Conservation (phyloP, 2,888 invertebrate species). For the Dasypolia templi region DNA sequence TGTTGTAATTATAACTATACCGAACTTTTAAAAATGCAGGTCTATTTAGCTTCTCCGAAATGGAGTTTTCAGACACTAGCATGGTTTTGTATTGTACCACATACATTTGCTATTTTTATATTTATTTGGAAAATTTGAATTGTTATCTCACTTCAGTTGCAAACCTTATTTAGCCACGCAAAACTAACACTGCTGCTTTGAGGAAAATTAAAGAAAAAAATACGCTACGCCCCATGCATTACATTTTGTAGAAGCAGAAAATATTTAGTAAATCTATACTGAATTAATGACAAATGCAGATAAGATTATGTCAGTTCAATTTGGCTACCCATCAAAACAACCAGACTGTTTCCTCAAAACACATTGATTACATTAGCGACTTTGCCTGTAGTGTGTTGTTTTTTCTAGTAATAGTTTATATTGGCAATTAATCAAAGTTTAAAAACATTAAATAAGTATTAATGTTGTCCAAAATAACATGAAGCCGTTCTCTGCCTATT, state of each 20-base stretch:
- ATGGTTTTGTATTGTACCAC: neutral
- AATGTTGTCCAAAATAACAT: neutral
- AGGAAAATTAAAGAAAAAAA: slow-evolving; percentile 2
- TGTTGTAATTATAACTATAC: too few relatives aligned
- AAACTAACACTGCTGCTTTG: neutral
- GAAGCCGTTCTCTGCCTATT: neutral
- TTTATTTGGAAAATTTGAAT: neutral
- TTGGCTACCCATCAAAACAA: slow-evolving; percentile 60
- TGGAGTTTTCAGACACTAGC: neutral
- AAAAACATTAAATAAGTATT: neutral
- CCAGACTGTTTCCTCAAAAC: slow-evolving; percentile 32
- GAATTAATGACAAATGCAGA: slow-evolving; percentile 33
- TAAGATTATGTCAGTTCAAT: slow-evolving; percentile 41
- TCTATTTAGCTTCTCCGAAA: neutral
- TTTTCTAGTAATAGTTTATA: neutral
- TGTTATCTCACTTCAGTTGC: neutral
- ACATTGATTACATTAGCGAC: slow-evolving; percentile 22
- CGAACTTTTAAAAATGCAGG: neutral
- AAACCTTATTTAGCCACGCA: neutral
- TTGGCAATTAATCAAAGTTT: neutral
- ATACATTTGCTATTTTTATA: neutral
- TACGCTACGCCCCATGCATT: neutral
- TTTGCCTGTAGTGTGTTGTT: slow-evolving; percentile 12
- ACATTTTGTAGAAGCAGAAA: slow-evolving; percentile 5
- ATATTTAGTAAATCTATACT: slow-evolving; percentile 10